Conservation (phyloP, 2,113 vertebrate species). For the Rhinopomastus cyanomelas region DNA sequence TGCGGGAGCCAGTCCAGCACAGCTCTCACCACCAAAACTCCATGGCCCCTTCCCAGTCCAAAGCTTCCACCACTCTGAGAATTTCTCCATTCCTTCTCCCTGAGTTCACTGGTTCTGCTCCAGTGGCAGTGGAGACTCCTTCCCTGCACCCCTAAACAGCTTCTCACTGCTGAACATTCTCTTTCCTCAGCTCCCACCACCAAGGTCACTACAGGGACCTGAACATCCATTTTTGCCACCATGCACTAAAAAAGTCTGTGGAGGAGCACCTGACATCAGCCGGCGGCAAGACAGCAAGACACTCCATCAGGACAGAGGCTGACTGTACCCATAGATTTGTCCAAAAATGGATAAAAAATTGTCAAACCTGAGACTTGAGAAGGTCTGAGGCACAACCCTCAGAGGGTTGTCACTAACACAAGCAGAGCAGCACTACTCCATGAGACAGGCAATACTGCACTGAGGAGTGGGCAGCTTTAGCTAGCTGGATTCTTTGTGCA, state of each 20-base stretch:
- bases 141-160: background rate
- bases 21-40: background rate
- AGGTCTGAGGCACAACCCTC: background rate
- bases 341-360: background rate
- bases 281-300: background rate
- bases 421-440: background rate
- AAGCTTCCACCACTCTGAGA: rapidly evolving
- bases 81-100: background rate
- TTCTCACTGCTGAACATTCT: background rate
- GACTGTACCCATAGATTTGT: background rate
- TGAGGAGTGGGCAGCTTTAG: background rate
- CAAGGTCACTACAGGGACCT: rapidly evolving
- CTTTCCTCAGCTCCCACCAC: background rate
- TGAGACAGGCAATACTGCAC: background rate
- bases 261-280: rapidly evolving
- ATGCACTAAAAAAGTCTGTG: background rate
- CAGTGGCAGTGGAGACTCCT: rapidly evolving
- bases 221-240: background rate
- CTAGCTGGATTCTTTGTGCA: background rate
- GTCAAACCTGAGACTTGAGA: background rate
- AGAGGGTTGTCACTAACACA: background rate
- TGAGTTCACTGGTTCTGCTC: background rate
- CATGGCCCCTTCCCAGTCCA: background rate
- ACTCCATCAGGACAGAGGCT: background rate
- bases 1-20: background rate